phyloP scores from a whole-genome alignment of 2,888 invertebrate genomes.

The Stenchaetothrips biformis region DNA sequence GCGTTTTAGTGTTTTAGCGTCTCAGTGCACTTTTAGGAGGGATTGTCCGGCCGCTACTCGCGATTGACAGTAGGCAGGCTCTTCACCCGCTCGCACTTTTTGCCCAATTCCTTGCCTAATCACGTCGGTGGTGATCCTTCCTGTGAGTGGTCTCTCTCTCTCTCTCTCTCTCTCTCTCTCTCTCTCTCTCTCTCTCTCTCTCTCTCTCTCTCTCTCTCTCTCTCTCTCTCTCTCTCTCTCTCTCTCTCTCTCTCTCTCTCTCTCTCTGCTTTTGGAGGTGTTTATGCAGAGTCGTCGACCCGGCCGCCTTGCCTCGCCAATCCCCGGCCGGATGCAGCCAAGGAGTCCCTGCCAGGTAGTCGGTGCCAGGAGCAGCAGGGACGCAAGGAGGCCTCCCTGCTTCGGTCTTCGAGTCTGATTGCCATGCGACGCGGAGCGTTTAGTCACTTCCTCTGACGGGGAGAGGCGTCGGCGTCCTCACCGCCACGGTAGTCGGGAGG shows the following conservation, averaged over 20 bases:
- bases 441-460: neutral
- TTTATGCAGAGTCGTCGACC: neutral
- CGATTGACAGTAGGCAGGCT: no score
- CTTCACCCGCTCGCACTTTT: no score
- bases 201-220: neutral
- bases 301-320: neutral
- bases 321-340: neutral
- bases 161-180: neutral
- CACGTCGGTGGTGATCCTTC: neutral
- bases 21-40: no score
- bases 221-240: neutral
- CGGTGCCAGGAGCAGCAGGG: no score
- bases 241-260: neutral
- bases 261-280: neutral
- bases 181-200: neutral
- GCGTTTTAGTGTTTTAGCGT: no score
- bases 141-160: neutral
- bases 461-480: no score
- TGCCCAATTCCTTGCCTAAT: neutral
- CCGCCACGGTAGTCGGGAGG: no score
- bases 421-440: constrained; percentile 16
- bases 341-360: no score
- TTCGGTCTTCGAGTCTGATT: neutral
- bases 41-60: no score
- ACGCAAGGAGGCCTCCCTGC: neutral